Conservation (phyloP, 1,140 invertebrate species). For the Idris sp. region DNA sequence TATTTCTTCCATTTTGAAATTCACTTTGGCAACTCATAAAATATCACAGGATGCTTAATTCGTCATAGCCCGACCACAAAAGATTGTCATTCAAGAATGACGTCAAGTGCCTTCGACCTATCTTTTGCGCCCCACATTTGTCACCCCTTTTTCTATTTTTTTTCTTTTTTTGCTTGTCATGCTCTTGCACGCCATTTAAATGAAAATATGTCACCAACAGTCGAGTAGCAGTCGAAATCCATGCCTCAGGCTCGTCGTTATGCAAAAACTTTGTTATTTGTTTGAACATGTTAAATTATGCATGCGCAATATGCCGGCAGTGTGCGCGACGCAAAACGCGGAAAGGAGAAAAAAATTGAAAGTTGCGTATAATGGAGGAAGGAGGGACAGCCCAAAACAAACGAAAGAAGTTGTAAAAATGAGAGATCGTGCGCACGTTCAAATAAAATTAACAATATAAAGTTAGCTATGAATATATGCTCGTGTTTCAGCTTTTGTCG, state of each 20-base stretch:
- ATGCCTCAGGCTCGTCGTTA: constrained; percentile 72
- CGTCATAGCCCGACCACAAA: constrained; percentile 35
- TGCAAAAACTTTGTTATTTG: constrained; percentile 78
- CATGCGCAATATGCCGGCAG: constrained; percentile 75
- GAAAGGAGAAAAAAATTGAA: constrained; percentile 52
- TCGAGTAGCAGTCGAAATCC: constrained; percentile 70
- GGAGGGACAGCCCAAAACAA: constrained; percentile 59
- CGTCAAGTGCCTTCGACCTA: constrained; percentile 48
- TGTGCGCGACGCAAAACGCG: constrained; percentile 45
- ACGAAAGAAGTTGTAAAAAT: constrained; percentile 54
- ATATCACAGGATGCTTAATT: constrained; percentile 50
- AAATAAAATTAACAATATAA: constrained; percentile 75
- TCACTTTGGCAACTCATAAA: constrained; percentile 56
- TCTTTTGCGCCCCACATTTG: too few relatives aligned
- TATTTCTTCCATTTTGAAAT: constrained; percentile 51
- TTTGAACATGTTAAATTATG: constrained; percentile 78
- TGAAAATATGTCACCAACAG: constrained; percentile 75
- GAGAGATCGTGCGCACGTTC: constrained; percentile 52
- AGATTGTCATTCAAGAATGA: constrained; percentile 36
- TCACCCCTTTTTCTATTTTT: constrained; percentile 38
- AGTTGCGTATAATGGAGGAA: constrained; percentile 52
- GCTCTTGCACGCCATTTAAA: constrained; percentile 65
- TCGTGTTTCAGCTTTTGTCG: constrained; percentile 64
- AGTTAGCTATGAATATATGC: too few relatives aligned
- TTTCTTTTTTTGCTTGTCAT: constrained; percentile 34